These are phyloP conservation scores for Microctenopoma steveboyesi DNA, from an alignment of 2,797 vertebrate species.

Conservation along the genomic window DNA sequence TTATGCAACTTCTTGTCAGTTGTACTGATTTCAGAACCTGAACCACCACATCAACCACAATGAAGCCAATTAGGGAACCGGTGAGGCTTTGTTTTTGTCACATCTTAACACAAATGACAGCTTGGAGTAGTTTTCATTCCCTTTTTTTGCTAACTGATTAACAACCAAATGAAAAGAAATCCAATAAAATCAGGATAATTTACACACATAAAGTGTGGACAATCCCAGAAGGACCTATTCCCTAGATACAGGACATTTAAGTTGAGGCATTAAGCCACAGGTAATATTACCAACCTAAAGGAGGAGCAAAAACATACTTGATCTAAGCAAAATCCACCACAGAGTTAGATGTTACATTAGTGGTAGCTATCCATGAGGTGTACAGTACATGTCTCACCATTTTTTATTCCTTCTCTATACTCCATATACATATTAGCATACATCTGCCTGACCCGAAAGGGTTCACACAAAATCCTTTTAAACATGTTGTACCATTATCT, in stretches of 20 bases:
- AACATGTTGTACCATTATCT: slow-evolving; percentile 86
- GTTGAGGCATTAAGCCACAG: slow-evolving; percentile 46
- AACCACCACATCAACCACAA: neutral
- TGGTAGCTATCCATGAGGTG: neutral
- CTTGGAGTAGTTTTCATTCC: neutral
- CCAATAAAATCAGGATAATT: neutral
- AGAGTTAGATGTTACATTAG: slow-evolving; percentile 9
- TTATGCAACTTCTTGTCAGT: neutral
- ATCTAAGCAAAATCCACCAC: slow-evolving; percentile 27
- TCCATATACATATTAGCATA: slow-evolving; percentile 50
- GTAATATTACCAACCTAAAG: slow-evolving; percentile 51
- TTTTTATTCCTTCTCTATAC: slow-evolving; percentile 7
- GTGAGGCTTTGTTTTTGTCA: neutral
- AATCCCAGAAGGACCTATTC: neutral
- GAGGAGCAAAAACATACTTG: slow-evolving; percentile 49
- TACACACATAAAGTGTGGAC: neutral
- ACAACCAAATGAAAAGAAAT: neutral
- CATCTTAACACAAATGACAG: neutral
- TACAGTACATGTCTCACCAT: neutral
- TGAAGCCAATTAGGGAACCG: neutral
- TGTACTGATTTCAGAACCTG: neutral
- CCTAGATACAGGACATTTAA: slow-evolving; percentile 57
- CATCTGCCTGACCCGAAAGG: slow-evolving; percentile 81
- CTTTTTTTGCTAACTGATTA: neutral
- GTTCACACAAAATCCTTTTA: neutral